Conservation (phyloP, 2,797 vertebrate species). For the Margarornis squamiger region DNA sequence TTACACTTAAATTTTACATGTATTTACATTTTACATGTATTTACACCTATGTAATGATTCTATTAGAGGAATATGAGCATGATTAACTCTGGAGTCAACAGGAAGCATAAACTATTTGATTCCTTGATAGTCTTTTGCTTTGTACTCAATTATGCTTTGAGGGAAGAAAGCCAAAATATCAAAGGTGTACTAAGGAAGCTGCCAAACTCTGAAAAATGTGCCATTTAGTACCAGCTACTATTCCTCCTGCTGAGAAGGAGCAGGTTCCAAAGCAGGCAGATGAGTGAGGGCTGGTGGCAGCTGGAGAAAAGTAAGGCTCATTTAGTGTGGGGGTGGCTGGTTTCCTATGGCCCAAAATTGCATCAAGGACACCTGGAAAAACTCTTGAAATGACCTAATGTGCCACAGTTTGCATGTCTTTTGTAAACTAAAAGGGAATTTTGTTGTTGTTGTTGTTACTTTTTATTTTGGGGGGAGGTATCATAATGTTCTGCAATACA, state of each 20-base stretch:
- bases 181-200: not conserved
- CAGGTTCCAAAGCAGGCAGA: not conserved
- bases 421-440: conserved; percentile 40
- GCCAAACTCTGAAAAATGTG: not conserved
- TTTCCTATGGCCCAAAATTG: not conserved
- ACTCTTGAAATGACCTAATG: not conserved
- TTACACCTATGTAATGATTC: not conserved
- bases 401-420: not conserved
- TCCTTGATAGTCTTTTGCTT: not conserved
- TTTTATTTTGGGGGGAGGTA: not conserved
- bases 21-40: not conserved
- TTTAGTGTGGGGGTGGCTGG: not conserved
- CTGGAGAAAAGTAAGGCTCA: not conserved
- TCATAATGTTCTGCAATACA: conserved; percentile 19
- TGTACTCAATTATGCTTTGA: not conserved
- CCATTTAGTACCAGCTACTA: not conserved
- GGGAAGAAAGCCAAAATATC: not conserved
- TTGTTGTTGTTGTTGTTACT: conserved; percentile 38
- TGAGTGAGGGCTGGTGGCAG: not conserved
- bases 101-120: not conserved
- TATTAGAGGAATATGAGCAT: not conserved
- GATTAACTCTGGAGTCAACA: not conserved
- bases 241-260: not conserved
- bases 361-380: not conserved
- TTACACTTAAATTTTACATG: not conserved